Conservation (phyloP, 1,140 invertebrate genomes). For the Holcopasites calliopsidis region DNA sequence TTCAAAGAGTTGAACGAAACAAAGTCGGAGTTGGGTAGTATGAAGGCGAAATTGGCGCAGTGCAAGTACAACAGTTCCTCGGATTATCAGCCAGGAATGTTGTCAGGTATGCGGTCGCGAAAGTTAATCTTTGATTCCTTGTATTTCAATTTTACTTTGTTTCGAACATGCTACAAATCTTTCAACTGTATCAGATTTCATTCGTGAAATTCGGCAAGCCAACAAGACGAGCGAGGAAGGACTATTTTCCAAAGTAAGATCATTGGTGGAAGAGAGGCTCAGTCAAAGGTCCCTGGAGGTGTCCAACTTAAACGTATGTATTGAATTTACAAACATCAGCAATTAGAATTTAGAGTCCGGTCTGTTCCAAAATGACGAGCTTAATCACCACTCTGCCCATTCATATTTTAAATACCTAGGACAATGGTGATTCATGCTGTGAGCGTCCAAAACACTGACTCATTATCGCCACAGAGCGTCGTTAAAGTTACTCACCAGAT, state of each 20-base stretch:
- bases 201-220: conserved; percentile 87
- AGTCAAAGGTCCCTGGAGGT: conserved; percentile 67
- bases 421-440: neutral
- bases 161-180: neutral
- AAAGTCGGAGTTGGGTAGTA: conserved; percentile 78
- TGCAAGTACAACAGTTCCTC: conserved; percentile 70
- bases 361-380: no score
- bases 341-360: no score
- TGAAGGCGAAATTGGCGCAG: conserved; percentile 76
- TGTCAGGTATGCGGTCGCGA: conserved; percentile 74
- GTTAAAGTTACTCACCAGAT: neutral
- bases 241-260: conserved; percentile 81
- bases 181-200: conserved; percentile 81
- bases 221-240: conserved; percentile 86
- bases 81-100: conserved; percentile 87
- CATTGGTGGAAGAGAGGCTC: conserved; percentile 82
- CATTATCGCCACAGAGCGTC: neutral
- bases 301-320: conserved; percentile 71
- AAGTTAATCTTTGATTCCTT: neutral
- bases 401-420: no score
- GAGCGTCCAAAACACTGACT: neutral
- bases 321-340: no score
- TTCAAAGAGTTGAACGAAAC: conserved; percentile 80
- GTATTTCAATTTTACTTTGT: neutral
- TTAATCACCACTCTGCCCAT: no score